phyloP scores from a whole-genome alignment of 2,797 vertebrate genomes.

The Karalla daura region DNA sequence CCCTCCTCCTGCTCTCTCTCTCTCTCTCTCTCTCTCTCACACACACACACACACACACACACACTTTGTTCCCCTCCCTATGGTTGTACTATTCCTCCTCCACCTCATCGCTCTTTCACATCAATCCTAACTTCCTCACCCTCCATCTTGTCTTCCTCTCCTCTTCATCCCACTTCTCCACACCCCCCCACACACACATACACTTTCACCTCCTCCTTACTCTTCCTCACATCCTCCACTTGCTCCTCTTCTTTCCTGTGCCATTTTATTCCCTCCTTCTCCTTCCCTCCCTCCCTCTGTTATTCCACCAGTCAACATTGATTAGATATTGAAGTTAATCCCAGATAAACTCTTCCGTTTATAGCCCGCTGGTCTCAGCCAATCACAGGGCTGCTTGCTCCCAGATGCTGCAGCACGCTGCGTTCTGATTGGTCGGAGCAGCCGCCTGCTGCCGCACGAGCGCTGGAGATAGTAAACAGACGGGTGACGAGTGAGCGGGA shows the following conservation, averaged over 20 bases:
- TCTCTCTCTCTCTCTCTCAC: neutral
- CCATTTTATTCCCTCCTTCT: neutral
- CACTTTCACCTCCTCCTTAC: neutral
- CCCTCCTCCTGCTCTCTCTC: neutral
- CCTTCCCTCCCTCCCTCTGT: conserved; percentile 16
- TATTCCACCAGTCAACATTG: conserved; percentile 63
- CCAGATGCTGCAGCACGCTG: neutral
- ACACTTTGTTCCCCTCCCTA: no score
- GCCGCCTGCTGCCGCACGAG: conserved; percentile 39
- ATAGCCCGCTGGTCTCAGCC: conserved; percentile 37
- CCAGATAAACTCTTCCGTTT: conserved; percentile 60
- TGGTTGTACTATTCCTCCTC: neutral
- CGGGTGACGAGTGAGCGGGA: conserved; percentile 53
- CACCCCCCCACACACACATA: neutral
- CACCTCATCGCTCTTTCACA: no score
- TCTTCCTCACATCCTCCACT: neutral
- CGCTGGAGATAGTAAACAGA: conserved; percentile 56
- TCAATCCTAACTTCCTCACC: neutral
- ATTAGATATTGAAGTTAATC: conserved; percentile 73
- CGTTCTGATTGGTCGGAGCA: conserved; percentile 19
- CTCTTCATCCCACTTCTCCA: neutral
- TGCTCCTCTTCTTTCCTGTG: neutral
- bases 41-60: no score
- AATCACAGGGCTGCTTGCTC: conserved; percentile 40
- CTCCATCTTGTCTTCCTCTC: neutral